These are phyloP conservation scores for Cerceris ruficornis DNA, from an alignment of 2,888 invertebrate genomes.

Conservation along the genomic window DNA sequence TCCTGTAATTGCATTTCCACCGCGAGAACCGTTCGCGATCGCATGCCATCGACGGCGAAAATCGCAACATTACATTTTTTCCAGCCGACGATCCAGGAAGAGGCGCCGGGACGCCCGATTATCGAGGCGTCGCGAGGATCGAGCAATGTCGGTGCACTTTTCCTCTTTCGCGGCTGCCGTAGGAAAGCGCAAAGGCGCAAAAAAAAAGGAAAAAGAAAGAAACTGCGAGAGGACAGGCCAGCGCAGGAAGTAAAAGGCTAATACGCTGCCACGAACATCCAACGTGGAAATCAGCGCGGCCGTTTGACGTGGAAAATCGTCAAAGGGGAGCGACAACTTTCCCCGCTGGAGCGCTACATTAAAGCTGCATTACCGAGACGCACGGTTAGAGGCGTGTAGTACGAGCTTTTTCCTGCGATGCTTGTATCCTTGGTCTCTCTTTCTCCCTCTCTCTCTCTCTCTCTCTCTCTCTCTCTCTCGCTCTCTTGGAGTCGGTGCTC, in stretches of 20 bases:
- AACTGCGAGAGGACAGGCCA: conserved; percentile 24
- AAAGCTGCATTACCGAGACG: conserved; percentile 70
- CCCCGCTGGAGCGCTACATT: conserved; percentile 67
- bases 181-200: neutral
- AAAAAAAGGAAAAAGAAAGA: conserved; percentile 11
- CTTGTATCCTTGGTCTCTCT: neutral
- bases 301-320: conserved; percentile 71
- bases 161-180: neutral
- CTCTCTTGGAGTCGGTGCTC: no score
- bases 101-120: no score
- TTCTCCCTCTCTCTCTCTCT: neutral
- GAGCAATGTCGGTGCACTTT: no score
- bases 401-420: conserved; percentile 23
- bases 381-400: neutral
- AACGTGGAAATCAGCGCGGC: conserved; percentile 63
- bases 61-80: no score
- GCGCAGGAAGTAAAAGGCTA: conserved; percentile 52
- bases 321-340: conserved; percentile 54
- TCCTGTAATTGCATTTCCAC: no score
- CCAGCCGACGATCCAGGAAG: no score
- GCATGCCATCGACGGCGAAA: no score
- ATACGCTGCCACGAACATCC: conserved; percentile 55
- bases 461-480: neutral
- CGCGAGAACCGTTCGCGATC: no score
- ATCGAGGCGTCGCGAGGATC: no score